Conservation (phyloP, 2,888 invertebrate species). For the Amblyteles armatorius region DNA sequence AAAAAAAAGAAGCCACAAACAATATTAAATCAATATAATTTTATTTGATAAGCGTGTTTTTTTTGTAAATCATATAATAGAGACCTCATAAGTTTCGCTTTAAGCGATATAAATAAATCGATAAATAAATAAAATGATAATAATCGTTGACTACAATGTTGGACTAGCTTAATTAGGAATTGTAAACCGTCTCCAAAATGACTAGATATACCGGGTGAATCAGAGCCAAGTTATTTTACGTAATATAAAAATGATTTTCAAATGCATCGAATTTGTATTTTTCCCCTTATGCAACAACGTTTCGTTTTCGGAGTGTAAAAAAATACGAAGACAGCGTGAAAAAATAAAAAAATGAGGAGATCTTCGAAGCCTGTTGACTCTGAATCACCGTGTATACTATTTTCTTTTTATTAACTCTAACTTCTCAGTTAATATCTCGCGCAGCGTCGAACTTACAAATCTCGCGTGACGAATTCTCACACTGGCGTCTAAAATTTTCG, state of each 20-base stretch:
- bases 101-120: slow-evolving; percentile 31
- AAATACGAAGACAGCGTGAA: neutral
- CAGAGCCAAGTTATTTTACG: slow-evolving; percentile 21
- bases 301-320: slow-evolving; percentile 4
- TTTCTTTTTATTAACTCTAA: slow-evolving; percentile 50
- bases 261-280: neutral
- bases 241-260: neutral
- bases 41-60: slow-evolving; percentile 55
- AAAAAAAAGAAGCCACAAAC: slow-evolving; percentile 40
- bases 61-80: slow-evolving; percentile 41
- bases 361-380: slow-evolving; percentile 27
- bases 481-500: slow-evolving; percentile 32
- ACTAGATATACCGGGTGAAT: slow-evolving; percentile 75
- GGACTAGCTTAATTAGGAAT: slow-evolving; percentile 80
- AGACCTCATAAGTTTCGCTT: slow-evolving; percentile 33
- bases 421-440: slow-evolving; percentile 24
- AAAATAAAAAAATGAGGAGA: neutral
- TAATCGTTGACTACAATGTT: slow-evolving; percentile 72
- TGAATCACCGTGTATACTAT: slow-evolving; percentile 58
- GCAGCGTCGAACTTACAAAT: slow-evolving; percentile 41
- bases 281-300: neutral
- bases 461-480: slow-evolving; percentile 38
- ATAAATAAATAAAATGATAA: slow-evolving; percentile 50
- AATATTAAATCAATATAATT: slow-evolving; percentile 60
- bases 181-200: slow-evolving; percentile 79